A percentile compares a stretch with the other conserved stretches of the same genome.
Evolutionary conservation across 2,113 vertebrate genomes (phyloP).

Genomic region (Chaenocephalus aceratus): DNA sequence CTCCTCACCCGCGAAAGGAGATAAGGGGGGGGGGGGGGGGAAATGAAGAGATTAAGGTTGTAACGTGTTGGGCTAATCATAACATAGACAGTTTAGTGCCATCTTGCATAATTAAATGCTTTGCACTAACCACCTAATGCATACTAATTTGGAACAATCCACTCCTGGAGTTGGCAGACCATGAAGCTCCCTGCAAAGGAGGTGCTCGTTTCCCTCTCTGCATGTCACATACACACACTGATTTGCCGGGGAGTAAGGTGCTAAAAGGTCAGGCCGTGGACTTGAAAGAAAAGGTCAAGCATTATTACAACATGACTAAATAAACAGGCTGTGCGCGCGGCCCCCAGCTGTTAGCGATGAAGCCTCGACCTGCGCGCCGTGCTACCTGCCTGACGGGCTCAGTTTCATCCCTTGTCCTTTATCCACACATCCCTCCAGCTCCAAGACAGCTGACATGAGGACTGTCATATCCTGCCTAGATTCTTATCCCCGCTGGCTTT

Average conservation of each 20-base stretch:
- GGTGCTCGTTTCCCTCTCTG: slow-evolving; percentile 47
- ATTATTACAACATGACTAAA: slow-evolving; percentile 83
- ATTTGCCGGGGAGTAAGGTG: slow-evolving; percentile 58
- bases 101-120: slow-evolving; percentile 85
- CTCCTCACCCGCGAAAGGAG: slow-evolving; percentile 40
- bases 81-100: slow-evolving; percentile 84
- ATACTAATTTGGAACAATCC: slow-evolving; percentile 85
- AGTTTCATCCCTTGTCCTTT: slow-evolving; percentile 75
- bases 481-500: slow-evolving; percentile 78
- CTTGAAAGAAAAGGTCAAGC: slow-evolving; percentile 82
- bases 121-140: slow-evolving; percentile 82
- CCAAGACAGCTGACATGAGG: slow-evolving; percentile 82
- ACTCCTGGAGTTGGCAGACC: slow-evolving; percentile 78
- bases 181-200: slow-evolving; percentile 76
- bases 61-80: slow-evolving; percentile 83
- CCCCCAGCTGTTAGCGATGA: slow-evolving; percentile 32
- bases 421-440: slow-evolving; percentile 76
- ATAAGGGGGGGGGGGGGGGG: slow-evolving; percentile 1
- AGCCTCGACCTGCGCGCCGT: slow-evolving; percentile 36
- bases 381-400: slow-evolving; percentile 61
- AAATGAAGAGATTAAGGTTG: slow-evolving; percentile 80
- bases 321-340: slow-evolving; percentile 69
- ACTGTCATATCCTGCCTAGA: slow-evolving; percentile 84
- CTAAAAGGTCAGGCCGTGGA: slow-evolving; percentile 77
- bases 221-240: slow-evolving; percentile 3